phyloP scores from a whole-genome alignment of 2,888 invertebrate genomes.

The Bibio marci region DNA sequence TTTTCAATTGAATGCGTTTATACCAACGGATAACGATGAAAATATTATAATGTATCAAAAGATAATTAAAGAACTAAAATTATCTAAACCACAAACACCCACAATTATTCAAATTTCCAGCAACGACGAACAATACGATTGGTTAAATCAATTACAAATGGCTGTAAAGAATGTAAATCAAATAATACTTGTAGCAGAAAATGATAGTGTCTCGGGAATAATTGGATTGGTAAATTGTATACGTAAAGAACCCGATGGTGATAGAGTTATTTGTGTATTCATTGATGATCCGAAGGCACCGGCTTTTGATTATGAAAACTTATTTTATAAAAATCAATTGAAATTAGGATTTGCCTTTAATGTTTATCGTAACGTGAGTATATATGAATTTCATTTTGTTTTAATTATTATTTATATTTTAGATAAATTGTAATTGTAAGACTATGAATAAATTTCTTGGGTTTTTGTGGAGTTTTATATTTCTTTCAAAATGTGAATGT shows the following conservation, averaged over 20 bases:
- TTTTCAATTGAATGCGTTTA: constrained; percentile 17
- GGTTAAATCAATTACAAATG: constrained; percentile 23
- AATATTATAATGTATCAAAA: constrained; percentile 22
- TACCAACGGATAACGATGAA: constrained; percentile 20
- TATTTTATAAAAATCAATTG: constrained; percentile 47
- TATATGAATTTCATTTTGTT: too few relatives aligned
- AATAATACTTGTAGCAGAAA: constrained; percentile 46
- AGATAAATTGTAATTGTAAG: too few relatives aligned
- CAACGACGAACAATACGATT: constrained; percentile 18
- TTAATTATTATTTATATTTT: too few relatives aligned
- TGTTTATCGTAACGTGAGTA: constrained; percentile 40
- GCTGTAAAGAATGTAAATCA: constrained; percentile 18
- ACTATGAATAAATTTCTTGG: too few relatives aligned
- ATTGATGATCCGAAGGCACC: constrained; percentile 47
- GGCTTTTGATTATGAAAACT: constrained; percentile 41
- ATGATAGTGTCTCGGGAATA: constrained; percentile 56
- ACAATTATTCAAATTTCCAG: constrained; percentile 13
- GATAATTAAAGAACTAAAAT: constrained; percentile 7
- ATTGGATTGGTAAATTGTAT: constrained; percentile 78
- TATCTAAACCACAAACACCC: constrained; percentile 13
- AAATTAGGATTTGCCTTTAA: constrained; percentile 64
- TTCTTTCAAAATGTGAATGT: too few relatives aligned
- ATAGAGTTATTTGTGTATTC: constrained; percentile 41
- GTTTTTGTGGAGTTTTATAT: too few relatives aligned
- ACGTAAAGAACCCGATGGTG: constrained; percentile 59